A percentile compares a stretch with the other conserved stretches of the same genome.
These are phyloP conservation scores for Myotis findleyi DNA, from an alignment of 2,797 vertebrate genomes.

Conservation along the genomic window DNA sequence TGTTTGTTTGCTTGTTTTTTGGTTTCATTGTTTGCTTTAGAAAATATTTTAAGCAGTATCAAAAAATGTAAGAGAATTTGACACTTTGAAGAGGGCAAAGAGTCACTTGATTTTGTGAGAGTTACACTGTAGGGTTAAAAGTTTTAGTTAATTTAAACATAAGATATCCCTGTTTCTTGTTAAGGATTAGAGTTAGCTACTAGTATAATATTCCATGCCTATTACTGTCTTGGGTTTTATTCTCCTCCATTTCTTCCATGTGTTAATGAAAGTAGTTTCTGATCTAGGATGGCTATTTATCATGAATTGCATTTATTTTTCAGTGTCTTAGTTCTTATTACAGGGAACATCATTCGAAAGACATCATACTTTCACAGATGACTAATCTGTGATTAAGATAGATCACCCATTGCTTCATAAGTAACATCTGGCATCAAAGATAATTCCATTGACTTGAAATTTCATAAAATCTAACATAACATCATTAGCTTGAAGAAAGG, in stretches of 20 bases:
- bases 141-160: not conserved
- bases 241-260: not conserved
- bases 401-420: constrained; percentile 70
- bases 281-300: constrained; percentile 51
- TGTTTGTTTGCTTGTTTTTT: not conserved
- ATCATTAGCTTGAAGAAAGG: constrained; percentile 77
- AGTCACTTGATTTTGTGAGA: not conserved
- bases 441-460: constrained; percentile 79
- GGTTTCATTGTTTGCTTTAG: constrained; percentile 1
- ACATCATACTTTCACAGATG: constrained; percentile 79
- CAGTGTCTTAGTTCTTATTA: constrained; percentile 68
- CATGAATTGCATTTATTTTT: constrained; percentile 63
- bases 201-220: not conserved
- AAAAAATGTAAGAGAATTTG: not conserved
- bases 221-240: not conserved
- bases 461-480: constrained; percentile 79
- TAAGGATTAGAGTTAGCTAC: not conserved
- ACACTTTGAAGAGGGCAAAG: not conserved
- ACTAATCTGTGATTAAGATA: constrained; percentile 78
- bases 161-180: not conserved
- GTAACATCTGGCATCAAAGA: constrained; percentile 81
- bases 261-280: constrained; percentile 58
- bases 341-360: constrained; percentile 68
- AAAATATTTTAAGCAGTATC: constrained; percentile 1
- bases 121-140: not conserved